Conservation (phyloP, 1,140 invertebrate species). For the Pantala flavescens region DNA sequence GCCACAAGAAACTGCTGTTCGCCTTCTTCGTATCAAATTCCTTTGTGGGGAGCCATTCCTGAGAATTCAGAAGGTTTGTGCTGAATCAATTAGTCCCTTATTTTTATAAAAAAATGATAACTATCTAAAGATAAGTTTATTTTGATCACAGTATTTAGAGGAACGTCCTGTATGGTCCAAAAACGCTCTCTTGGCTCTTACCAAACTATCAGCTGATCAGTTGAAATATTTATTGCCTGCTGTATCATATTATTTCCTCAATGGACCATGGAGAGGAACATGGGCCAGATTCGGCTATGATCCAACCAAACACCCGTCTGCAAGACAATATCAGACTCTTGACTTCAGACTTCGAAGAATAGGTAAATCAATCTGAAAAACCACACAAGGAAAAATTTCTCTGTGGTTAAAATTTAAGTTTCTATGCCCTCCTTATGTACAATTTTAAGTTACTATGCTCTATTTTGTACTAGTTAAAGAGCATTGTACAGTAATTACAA, state of each 20-base stretch:
- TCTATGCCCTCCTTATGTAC: too few relatives aligned
- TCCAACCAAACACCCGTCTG: conserved; percentile 62
- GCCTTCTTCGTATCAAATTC: conserved; percentile 39
- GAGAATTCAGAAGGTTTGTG: conserved; percentile 37
- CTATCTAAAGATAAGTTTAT: neutral
- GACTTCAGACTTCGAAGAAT: conserved; percentile 68
- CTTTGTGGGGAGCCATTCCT: conserved; percentile 35
- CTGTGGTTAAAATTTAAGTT: conserved; percentile 18
- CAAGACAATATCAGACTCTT: conserved; percentile 73
- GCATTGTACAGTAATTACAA: too few relatives aligned
- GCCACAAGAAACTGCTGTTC: conserved; percentile 40
- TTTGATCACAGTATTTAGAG: conserved; percentile 46
- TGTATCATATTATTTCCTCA: conserved; percentile 71
- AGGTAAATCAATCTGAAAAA: conserved; percentile 35
- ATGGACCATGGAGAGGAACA: conserved; percentile 77
- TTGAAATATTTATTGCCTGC: conserved; percentile 71
- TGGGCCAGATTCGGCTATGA: conserved; percentile 83
- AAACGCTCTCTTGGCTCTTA: conserved; percentile 54
- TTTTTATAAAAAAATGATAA: neutral
- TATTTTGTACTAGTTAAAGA: too few relatives aligned
- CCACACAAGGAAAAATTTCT: conserved; percentile 13
- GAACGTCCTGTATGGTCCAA: conserved; percentile 77
- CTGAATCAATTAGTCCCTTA: neutral
- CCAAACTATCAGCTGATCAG: conserved; percentile 47
- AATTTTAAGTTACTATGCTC: too few relatives aligned